These are phyloP conservation scores for Drosophila jambulina DNA, from an alignment of 1,140 invertebrate genomes.

Conservation along the genomic window DNA sequence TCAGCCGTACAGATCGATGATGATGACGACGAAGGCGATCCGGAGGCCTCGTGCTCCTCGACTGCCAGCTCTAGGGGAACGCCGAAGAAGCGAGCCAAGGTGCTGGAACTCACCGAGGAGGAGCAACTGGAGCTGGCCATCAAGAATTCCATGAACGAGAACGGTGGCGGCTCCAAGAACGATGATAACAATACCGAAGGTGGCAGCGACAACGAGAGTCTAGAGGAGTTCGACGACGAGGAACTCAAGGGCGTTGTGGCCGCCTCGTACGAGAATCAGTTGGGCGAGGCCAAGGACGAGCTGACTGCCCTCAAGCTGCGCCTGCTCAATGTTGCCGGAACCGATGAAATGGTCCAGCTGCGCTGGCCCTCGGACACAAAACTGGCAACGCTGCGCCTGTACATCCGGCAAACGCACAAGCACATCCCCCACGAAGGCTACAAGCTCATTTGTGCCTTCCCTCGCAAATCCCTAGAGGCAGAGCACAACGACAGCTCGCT, in stretches of 20 bases:
- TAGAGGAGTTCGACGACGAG: conserved; percentile 74
- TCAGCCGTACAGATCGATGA: conserved; percentile 51
- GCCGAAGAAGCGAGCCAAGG: conserved; percentile 64
- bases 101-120: conserved; percentile 79
- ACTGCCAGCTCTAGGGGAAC: conserved; percentile 44
- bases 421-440: conserved; percentile 76
- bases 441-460: conserved; percentile 82
- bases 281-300: conserved; percentile 64
- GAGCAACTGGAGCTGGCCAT: conserved; percentile 81
- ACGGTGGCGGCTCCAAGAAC: conserved; percentile 31
- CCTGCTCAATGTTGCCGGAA: conserved; percentile 65
- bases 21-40: conserved; percentile 49
- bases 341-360: conserved; percentile 77
- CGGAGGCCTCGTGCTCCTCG: conserved; percentile 38
- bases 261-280: conserved; percentile 70
- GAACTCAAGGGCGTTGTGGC: conserved; percentile 54
- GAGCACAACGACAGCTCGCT: conserved; percentile 70
- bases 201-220: conserved; percentile 67
- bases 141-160: conserved; percentile 82
- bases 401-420: conserved; percentile 78
- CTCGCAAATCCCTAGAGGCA: conserved; percentile 72
- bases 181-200: conserved; percentile 9
- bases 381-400: conserved; percentile 67
- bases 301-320: conserved; percentile 73
- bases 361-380: conserved; percentile 83